These are phyloP conservation scores for Buceros bicornis DNA, from an alignment of 2,797 vertebrate genomes.

Conservation along the genomic window DNA sequence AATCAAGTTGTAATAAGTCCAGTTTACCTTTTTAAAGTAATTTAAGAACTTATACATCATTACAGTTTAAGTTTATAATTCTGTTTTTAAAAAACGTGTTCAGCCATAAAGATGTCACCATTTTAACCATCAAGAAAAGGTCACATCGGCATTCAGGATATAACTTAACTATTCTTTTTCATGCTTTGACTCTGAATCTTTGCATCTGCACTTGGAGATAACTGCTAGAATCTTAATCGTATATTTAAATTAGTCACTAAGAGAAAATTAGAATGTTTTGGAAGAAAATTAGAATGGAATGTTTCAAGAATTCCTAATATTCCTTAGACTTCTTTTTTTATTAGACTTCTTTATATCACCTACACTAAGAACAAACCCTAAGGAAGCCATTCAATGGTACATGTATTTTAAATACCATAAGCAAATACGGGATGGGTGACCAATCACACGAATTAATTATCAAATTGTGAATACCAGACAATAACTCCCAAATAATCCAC, in stretches of 20 bases:
- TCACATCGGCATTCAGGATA: constrained; percentile 54
- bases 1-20: constrained; percentile 12
- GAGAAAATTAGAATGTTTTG: constrained; percentile 55
- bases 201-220: constrained; percentile 47
- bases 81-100: constrained; percentile 53
- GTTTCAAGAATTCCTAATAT: constrained; percentile 11
- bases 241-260: constrained; percentile 60
- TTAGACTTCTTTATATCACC: neutral
- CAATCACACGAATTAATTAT: neutral
- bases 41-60: constrained; percentile 12
- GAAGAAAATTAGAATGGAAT: neutral
- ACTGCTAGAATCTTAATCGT: constrained; percentile 51
- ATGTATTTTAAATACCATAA: neutral
- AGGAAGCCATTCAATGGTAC: neutral
- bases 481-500: neutral
- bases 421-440: neutral
- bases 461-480: neutral
- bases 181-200: constrained; percentile 64
- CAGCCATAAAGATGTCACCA: constrained; percentile 63
- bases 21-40: constrained; percentile 42
- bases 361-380: neutral
- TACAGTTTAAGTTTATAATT: constrained; percentile 40
- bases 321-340: neutral
- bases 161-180: constrained; percentile 58
- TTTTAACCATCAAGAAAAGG: constrained; percentile 63